Conservation (phyloP, 2,113 vertebrate genomes). For the Lota lota region DNA sequence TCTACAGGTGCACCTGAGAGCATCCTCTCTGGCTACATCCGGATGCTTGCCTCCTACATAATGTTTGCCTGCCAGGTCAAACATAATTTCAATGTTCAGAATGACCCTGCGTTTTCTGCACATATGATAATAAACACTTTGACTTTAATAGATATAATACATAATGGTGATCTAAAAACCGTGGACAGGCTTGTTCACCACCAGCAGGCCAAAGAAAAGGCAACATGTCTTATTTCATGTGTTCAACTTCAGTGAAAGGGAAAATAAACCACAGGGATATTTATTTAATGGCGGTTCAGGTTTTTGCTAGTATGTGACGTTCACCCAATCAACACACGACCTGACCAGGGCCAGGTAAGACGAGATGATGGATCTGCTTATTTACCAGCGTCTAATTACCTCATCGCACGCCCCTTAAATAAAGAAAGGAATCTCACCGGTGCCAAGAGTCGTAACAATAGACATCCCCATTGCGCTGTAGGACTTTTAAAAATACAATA, state of each 20-base stretch:
- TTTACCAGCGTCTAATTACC: constrained; percentile 60
- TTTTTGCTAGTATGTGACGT: neutral
- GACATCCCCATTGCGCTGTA: no score
- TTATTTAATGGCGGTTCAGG: constrained; percentile 52
- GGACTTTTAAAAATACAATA: no score
- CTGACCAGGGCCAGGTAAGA: constrained; percentile 44
- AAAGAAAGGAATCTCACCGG: constrained; percentile 20
- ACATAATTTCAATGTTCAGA: no score
- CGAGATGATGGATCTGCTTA: constrained; percentile 40
- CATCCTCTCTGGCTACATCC: no score
- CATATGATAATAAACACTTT: no score
- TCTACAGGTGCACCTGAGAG: no score
- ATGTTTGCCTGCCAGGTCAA: no score
- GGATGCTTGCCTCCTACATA: no score
- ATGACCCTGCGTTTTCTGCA: no score
- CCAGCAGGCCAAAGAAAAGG: neutral
- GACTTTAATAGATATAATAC: no score
- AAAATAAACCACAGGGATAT: constrained; percentile 46
- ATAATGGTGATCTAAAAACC: neutral
- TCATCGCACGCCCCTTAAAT: constrained; percentile 28
- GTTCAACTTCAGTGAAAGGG: constrained; percentile 22
- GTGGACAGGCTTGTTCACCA: neutral
- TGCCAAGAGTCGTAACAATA: no score
- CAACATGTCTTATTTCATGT: constrained; percentile 8
- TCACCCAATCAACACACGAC: neutral